Evolutionary conservation across 2,888 invertebrate species (phyloP).

Genomic region (Imbricaverruca yamaguchii): DNA sequence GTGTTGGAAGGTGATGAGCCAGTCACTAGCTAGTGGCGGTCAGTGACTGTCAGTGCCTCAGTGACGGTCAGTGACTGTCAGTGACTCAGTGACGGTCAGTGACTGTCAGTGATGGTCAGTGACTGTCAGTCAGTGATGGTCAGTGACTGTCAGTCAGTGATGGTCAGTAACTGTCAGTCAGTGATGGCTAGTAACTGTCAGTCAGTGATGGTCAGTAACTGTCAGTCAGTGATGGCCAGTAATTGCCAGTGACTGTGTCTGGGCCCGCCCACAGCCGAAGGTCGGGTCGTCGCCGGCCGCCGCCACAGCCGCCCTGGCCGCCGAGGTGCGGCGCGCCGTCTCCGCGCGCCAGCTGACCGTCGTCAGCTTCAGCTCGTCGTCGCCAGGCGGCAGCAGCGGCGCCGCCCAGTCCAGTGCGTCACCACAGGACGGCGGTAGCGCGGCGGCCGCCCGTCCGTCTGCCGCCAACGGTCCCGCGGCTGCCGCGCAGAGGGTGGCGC

Average conservation of each 20-base stretch:
- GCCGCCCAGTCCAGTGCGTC: slow-evolving; percentile 24
- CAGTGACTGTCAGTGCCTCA: not conserved
- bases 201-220: not conserved
- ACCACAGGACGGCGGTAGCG: too few species aligned
- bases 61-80: too few species aligned
- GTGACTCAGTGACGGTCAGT: not conserved
- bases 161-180: not conserved
- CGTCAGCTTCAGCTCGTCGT: not conserved
- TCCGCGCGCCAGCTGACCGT: not conserved
- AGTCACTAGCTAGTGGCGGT: not conserved
- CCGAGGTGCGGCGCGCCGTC: not conserved
- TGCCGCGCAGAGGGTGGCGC: slow-evolving; percentile 4
- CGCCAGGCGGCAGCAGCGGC: not conserved
- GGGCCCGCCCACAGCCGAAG: not conserved
- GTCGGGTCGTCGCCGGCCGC: not conserved
- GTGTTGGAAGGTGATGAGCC: too few species aligned
- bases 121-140: too few species aligned
- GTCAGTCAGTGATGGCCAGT: too few species aligned
- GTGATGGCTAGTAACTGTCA: not conserved
- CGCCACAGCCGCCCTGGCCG: not conserved
- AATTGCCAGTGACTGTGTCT: too few species aligned
- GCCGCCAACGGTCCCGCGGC: not conserved
- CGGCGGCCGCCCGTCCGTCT: too few species aligned
- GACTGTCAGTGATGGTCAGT: too few species aligned
- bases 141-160: not conserved